phyloP scores from a whole-genome alignment of 2,797 vertebrate genomes.

The Rousettus madagascariensis region DNA sequence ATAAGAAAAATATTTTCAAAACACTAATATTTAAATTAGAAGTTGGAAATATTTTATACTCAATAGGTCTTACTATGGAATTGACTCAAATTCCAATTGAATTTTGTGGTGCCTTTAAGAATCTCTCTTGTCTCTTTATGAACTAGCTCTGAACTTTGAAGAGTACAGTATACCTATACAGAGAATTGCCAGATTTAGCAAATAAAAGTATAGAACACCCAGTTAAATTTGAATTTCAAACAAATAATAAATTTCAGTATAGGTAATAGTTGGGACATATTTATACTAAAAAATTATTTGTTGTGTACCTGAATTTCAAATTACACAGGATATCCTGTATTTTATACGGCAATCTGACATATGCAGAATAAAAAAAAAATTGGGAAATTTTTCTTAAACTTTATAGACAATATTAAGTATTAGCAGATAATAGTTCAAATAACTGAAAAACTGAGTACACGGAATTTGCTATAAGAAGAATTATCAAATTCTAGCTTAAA shows the following conservation, averaged over 20 bases:
- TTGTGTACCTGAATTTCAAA: slow-evolving; percentile 32
- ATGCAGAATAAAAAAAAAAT: neutral
- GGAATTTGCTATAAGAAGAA: neutral
- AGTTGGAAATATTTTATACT: slow-evolving; percentile 6
- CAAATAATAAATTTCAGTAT: neutral
- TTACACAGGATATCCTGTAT: neutral
- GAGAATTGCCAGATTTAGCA: neutral
- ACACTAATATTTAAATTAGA: neutral
- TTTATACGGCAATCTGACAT: neutral
- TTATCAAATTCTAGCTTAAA: slow-evolving; percentile 23
- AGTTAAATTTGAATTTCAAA: neutral
- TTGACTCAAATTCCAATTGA: neutral
- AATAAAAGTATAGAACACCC: neutral
- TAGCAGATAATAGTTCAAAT: neutral
- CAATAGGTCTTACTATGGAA: neutral
- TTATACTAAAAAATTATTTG: neutral
- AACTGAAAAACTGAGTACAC: neutral
- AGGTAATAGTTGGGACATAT: neutral
- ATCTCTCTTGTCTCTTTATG: neutral
- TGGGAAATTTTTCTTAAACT: neutral
- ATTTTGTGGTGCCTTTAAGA: neutral
- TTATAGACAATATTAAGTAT: neutral
- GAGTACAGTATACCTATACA: neutral
- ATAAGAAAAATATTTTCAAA: neutral
- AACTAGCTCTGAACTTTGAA: neutral